Conservation (phyloP, 2,797 vertebrate genomes). For the Tolypeutes matacus region DNA sequence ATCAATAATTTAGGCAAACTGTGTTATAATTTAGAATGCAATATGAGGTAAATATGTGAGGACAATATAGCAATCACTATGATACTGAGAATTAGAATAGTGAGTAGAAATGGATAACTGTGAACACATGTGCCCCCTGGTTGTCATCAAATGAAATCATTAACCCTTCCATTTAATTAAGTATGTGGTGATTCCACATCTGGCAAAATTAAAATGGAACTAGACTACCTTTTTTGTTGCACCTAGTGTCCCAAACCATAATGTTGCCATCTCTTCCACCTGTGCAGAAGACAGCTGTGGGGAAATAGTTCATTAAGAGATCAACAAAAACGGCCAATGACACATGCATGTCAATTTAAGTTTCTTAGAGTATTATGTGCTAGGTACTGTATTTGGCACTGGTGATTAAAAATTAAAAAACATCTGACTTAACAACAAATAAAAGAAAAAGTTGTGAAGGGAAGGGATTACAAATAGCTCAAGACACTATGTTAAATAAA, state of each 20-base stretch:
- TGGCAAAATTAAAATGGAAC: conserved; percentile 41
- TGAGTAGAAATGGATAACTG: not conserved
- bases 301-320: conserved; percentile 51
- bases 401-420: conserved; percentile 28
- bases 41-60: conserved; percentile 16
- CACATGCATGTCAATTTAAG: conserved; percentile 48
- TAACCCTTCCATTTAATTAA: conserved; percentile 38
- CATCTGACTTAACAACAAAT: not conserved
- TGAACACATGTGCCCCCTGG: conserved; percentile 63
- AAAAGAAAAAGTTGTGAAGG: conserved; percentile 18
- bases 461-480: not conserved
- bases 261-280: conserved; percentile 98
- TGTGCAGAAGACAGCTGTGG: conserved; percentile 96
- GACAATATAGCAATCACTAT: not conserved
- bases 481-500: not conserved
- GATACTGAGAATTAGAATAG: not conserved
- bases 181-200: not conserved
- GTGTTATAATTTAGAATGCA: conserved; percentile 49
- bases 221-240: conserved; percentile 96
- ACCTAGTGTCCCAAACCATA: conserved; percentile 98
- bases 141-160: conserved; percentile 51
- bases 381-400: not conserved
- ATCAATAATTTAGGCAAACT: conserved; percentile 29
- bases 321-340: conserved; percentile 54
- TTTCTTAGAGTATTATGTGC: not conserved